Percentiles rank a stretch among this genome's conserved stretches.
phyloP scores from a whole-genome alignment of 2,888 invertebrate species.

The Ornithoptera priamus region DNA sequence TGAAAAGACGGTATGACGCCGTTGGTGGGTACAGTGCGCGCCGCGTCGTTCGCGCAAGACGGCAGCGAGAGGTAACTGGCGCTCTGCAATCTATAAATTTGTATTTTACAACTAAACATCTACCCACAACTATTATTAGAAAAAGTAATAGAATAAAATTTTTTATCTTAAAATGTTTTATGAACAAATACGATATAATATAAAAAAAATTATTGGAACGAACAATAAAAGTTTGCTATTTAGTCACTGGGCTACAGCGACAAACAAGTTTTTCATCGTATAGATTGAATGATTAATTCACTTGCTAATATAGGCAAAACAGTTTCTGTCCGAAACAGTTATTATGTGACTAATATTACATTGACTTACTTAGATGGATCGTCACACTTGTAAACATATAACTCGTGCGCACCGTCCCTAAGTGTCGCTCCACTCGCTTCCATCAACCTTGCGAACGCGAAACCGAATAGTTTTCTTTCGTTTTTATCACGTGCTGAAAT shows the following conservation, averaged over 20 bases:
- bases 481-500: constrained; percentile 90
- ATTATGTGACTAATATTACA: neutral
- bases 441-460: constrained; percentile 94
- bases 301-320: no score
- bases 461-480: constrained; percentile 94
- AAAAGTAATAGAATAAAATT: no score
- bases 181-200: no score
- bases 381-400: constrained; percentile 96
- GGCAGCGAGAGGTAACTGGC: constrained; percentile 83
- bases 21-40: constrained; percentile 66
- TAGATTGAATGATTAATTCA: no score
- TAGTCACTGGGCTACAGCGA: no score
- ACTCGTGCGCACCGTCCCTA: constrained; percentile 91
- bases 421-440: constrained; percentile 94
- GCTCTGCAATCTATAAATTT: constrained; percentile 61
- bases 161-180: no score
- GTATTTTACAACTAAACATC: neutral
- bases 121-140: neutral
- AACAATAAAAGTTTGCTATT: no score
- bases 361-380: constrained; percentile 84
- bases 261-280: no score
- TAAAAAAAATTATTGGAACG: no score
- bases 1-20: constrained; percentile 81
- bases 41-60: constrained; percentile 82
- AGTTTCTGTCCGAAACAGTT: neutral